These are phyloP conservation scores for Nasonovia ribisnigri DNA, from an alignment of 2,888 invertebrate species.

Conservation along the genomic window DNA sequence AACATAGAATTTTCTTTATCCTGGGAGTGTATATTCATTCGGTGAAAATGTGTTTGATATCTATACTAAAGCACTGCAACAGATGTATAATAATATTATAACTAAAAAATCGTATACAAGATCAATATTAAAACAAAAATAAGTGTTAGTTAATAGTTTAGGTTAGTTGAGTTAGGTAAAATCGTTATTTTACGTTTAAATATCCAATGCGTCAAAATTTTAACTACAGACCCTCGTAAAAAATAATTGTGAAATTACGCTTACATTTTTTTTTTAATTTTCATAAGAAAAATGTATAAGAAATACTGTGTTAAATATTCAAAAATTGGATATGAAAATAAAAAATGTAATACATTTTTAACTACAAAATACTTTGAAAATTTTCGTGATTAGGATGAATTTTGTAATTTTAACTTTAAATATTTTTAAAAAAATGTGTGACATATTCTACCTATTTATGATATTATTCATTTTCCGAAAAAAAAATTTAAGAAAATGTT, in stretches of 20 bases:
- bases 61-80: too few species aligned
- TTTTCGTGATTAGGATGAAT: neutral
- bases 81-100: neutral
- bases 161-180: too few species aligned
- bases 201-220: neutral
- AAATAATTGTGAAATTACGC: neutral
- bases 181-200: neutral
- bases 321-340: neutral
- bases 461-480: neutral
- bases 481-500: neutral
- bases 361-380: neutral
- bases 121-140: neutral
- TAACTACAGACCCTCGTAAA: neutral
- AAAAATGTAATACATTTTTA: neutral
- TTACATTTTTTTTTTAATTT: neutral
- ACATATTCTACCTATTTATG: neutral
- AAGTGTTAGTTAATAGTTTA: neutral
- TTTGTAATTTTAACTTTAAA: neutral
- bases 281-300: neutral
- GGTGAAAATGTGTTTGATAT: neutral
- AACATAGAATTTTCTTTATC: neutral
- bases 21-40: neutral
- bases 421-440: neutral
- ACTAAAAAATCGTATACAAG: neutral
- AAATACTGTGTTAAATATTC: neutral